Base-by-base conservation (phyloP, 30 jellyfish, hydroid and myxozoan species). In the Nemopilema nomurai region DNA sequence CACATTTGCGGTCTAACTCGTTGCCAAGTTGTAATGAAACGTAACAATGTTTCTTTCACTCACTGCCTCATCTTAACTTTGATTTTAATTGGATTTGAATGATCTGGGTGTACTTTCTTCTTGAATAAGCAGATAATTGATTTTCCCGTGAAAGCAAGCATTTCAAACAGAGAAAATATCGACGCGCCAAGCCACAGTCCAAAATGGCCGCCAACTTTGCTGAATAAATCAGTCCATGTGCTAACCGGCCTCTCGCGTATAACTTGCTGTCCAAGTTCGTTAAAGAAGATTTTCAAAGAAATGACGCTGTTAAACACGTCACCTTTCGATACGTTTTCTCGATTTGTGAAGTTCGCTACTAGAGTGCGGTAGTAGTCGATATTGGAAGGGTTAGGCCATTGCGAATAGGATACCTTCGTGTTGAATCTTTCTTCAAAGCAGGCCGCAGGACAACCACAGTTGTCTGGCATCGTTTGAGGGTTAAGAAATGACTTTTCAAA, bases 131-230 rank as follows among this genome's bases (percentile, higher is more conserved):
- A 67, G 28, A 66, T 16, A 0, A 49, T 1, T 22, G 71, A 33
- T 18, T 49, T 80, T 49, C 64, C 0, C 7, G 67, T 22, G 62
- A 80, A 80, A 23, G 49, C 23, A 0, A 80, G 18, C 29, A 49
- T 33, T 80, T 80, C 89, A 18, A 49, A 1, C 0, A 80, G 16
- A 8, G 89, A 80, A 69, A 80, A 80, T 0, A 80, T 50, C 19
- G 89, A 80, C 21, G 89, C 89, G 16, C 89, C 89, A 3, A 80
- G 67, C 81, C 81, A 80, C 8, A 80, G 66, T 1, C 89, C 89
- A 20, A 80, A 21, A 33, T 80, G 81, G 26, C 89, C 89, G 33
- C 89, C 89, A 28, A 66, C 49, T 30, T 80, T 64, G 51, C 89
- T 80, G 32, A 80, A 1, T 16, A 80, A 67, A n/a, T 65, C 52